phyloP scores from a whole-genome alignment of 2,888 invertebrate genomes.

The Pristionchus exspectatus region DNA sequence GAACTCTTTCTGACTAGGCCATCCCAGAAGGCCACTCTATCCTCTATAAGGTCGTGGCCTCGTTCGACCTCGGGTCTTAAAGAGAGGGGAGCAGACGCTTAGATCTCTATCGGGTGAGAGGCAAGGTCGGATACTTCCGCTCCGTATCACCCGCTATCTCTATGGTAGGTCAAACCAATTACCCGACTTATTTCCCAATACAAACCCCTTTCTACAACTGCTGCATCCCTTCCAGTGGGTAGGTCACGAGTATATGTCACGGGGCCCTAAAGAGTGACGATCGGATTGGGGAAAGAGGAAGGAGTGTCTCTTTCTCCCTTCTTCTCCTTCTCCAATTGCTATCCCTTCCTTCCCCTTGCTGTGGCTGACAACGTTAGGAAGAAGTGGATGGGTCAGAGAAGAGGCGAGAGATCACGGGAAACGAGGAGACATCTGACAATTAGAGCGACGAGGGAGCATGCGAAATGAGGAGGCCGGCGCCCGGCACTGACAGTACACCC shows the following conservation, averaged over 20 bases:
- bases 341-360: background rate
- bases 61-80: conserved; percentile 22
- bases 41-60: conserved; percentile 12
- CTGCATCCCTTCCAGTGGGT: background rate
- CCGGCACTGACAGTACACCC: background rate
- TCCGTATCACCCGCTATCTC: background rate
- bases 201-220: background rate
- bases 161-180: background rate
- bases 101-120: conserved; percentile 6
- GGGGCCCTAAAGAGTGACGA: conserved; percentile 7
- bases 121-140: background rate
- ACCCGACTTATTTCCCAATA: background rate
- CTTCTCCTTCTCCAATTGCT: conserved; percentile 14
- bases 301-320: conserved; percentile 1
- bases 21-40: conserved; percentile 4
- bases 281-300: background rate
- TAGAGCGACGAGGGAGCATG: conserved; percentile 1
- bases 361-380: conserved; percentile 37
- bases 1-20: too few relatives aligned
- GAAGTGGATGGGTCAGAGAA: background rate
- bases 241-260: background rate
- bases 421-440: background rate
- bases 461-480: conserved; percentile 7
- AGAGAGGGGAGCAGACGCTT: background rate
- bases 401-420: conserved; percentile 18